Conservation (phyloP, 2,888 invertebrate species). For the Coelinius sp. region DNA sequence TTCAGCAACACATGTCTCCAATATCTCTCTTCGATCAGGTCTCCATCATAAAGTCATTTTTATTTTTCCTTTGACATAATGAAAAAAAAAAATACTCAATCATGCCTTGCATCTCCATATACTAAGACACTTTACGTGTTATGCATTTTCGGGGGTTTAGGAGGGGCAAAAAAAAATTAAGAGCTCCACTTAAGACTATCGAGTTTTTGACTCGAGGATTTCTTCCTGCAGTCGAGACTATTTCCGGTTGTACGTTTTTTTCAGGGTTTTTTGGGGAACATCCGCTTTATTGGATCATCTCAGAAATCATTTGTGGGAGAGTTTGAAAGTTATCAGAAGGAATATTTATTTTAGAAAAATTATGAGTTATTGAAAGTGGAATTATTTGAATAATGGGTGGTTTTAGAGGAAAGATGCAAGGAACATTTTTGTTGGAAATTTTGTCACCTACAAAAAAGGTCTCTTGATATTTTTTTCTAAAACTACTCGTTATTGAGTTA, state of each 20-base stretch:
- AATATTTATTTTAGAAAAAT: background rate
- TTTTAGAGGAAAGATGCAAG: too few species aligned
- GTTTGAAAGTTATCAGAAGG: too few species aligned
- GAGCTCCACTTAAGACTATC: constrained; percentile 13
- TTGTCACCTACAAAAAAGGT: too few species aligned
- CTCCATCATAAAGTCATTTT: constrained; percentile 6
- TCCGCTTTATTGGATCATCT: constrained; percentile 2
- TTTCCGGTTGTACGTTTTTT: background rate
- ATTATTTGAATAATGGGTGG: too few species aligned
- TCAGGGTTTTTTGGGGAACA: background rate
- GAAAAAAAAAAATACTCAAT: background rate
- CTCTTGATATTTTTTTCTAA: too few species aligned
- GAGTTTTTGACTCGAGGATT: background rate
- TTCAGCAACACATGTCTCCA: background rate
- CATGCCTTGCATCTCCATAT: background rate
- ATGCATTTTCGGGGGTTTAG: background rate
- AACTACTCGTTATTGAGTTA: too few species aligned
- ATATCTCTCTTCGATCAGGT: background rate
- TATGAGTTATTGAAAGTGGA: too few species aligned
- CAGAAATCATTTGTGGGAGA: background rate
- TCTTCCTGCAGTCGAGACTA: constrained; percentile 17
- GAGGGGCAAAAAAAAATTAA: constrained; percentile 11
- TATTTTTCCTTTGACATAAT: background rate
- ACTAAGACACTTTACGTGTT: background rate
- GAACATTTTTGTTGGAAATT: too few species aligned